Base-by-base conservation (phyloP, 2,113 vertebrate genomes). In the Patagioenas fasciata region DNA sequence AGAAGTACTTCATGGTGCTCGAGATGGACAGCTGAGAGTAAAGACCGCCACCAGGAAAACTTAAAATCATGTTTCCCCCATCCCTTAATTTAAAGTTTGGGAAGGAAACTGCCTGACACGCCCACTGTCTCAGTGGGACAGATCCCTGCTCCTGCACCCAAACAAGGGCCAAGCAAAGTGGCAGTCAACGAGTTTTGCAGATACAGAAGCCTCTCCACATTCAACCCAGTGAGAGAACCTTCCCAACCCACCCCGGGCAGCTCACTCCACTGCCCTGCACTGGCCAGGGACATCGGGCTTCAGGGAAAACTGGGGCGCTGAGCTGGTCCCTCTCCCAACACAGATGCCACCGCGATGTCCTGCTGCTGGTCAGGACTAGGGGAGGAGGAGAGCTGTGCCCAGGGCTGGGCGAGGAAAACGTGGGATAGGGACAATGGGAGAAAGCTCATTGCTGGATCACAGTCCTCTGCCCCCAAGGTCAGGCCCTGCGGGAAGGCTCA, bases 271-370 rank as follows among this genome's bases (percentile, higher is more conserved):
- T 1, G 26, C 40, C 5, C 6, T 5, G 3, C 0, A 17, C 20
- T 38, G n/a, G 24, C 21, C 32, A n/a, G 32, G 64, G 29, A n/a
- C 44, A 13, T 0, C 5, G 40, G 4, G 5, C 9, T 29, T 54
- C 25, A 57, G 62, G 66, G 67, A 80, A 60, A 21, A 42, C 24
- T 1, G 1, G 2, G 44, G 53, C 42, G 58, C 48, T 51, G 50
- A 42, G 50, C 18, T 5, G 8, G 13, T 32, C 56, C 48, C 11
- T 19, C 16, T 47, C 53, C 62, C 16, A 6, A 3, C 13, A 5
- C 71, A 14, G 21, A 12, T 13, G 23, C 42, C 64, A 32, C 58
- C 6, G 2, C 0, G 1, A 51, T 6, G 17, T 0, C 0, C 54
- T 40, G 70, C 51, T 4, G 1, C 10, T 3, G 0, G 25, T 2